These are phyloP conservation scores for Pteria penguin DNA, from an alignment of 2,888 invertebrate genomes.

Conservation along the genomic window DNA sequence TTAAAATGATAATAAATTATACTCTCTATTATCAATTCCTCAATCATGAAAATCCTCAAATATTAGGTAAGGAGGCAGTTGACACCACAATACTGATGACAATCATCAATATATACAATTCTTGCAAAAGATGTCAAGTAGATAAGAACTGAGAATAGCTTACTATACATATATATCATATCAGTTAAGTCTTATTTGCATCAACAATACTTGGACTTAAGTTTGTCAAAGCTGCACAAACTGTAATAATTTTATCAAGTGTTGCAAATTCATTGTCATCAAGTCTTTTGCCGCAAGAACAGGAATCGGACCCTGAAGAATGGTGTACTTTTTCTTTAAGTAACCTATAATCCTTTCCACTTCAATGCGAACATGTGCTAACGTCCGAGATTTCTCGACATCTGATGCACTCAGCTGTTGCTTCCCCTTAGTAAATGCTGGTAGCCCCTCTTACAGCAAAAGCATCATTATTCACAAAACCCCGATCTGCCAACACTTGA, in stretches of 20 bases:
- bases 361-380: constrained; percentile 50
- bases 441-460: no score
- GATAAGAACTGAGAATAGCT: no score
- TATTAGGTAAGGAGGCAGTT: no score
- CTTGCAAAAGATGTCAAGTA: no score
- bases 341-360: constrained; percentile 55
- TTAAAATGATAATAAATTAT: no score
- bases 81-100: no score
- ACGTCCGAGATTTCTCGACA: constrained; percentile 45
- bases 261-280: constrained; percentile 29
- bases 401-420: constrained; percentile 52
- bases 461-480: not conserved
- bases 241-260: constrained; percentile 40
- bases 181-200: no score
- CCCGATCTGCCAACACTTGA: constrained; percentile 51
- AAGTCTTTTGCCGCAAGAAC: constrained; percentile 34
- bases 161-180: no score
- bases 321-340: constrained; percentile 50
- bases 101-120: no score
- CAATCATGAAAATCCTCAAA: no score
- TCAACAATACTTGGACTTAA: constrained; percentile 41
- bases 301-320: constrained; percentile 47
- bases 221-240: constrained; percentile 45
- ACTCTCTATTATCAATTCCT: no score
- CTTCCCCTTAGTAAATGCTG: constrained; percentile 53